These are phyloP conservation scores for Hycleus cichorii DNA, from an alignment of 1,140 invertebrate genomes.

Conservation along the genomic window DNA sequence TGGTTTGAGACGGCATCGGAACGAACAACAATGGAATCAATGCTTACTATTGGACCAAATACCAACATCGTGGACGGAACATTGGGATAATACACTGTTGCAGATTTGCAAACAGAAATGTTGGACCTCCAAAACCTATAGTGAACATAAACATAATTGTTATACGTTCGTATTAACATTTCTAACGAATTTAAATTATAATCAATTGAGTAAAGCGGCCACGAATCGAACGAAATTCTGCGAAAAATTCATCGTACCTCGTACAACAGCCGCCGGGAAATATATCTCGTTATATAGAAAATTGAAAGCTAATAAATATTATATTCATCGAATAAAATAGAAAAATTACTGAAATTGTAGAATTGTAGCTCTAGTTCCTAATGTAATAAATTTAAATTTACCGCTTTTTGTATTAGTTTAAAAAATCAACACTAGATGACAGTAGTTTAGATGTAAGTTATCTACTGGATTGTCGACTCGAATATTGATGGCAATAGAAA, in stretches of 20 bases:
- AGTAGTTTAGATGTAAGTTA: no score
- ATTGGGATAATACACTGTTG: conserved; percentile 66
- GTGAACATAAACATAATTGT: conserved; percentile 67
- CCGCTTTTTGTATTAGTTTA: no score
- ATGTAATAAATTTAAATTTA: background rate
- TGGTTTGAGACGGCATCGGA: conserved; percentile 52
- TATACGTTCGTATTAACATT: conserved; percentile 74
- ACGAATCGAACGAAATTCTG: conserved; percentile 60
- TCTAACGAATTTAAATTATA: conserved; percentile 56
- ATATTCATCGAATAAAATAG: conserved; percentile 41
- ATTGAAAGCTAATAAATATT: conserved; percentile 46
- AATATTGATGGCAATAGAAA: no score
- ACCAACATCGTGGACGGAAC: conserved; percentile 58
- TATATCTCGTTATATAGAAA: conserved; percentile 72
- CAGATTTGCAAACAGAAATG: conserved; percentile 54
- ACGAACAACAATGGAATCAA: conserved; percentile 56
- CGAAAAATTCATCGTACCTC: conserved; percentile 66
- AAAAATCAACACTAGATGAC: no score
- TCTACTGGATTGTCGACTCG: no score
- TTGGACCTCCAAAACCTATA: conserved; percentile 61
- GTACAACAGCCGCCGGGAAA: conserved; percentile 67
- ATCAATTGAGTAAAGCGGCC: conserved; percentile 54
- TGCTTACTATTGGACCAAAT: conserved; percentile 62
- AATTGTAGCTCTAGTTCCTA: background rate
- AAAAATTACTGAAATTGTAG: conserved; percentile 3